phyloP scores from a whole-genome alignment of 2,797 vertebrate genomes.

The Tenualosa ilisha region DNA sequence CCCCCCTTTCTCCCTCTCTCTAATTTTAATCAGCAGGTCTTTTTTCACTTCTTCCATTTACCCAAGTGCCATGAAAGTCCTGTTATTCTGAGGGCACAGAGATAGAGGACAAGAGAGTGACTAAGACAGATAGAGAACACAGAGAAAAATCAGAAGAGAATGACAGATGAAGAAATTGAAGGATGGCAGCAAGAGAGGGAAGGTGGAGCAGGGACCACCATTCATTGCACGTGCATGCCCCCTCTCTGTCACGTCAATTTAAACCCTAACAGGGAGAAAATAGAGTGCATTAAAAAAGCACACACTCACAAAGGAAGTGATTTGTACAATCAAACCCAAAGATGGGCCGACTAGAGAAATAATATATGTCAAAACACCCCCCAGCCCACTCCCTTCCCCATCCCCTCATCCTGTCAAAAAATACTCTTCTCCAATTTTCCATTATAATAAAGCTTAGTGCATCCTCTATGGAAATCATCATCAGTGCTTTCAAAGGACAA shows the following conservation, averaged over 20 bases:
- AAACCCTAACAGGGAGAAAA: slow-evolving; percentile 6
- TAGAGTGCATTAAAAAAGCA: not conserved
- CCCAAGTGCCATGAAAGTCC: slow-evolving; percentile 52
- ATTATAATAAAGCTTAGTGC: not conserved
- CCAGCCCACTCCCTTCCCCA: not conserved
- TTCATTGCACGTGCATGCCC: not conserved
- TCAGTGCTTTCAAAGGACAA: slow-evolving; percentile 1
- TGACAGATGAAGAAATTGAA: slow-evolving; percentile 1
- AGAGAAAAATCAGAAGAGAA: not conserved
- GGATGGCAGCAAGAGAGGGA: not conserved
- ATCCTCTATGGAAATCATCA: not conserved
- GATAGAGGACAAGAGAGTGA: not conserved
- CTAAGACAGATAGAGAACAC: slow-evolving; percentile 18
- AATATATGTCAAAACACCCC: not conserved
- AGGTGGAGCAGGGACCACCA: not conserved
- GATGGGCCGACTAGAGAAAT: not conserved
- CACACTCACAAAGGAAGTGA: not conserved
- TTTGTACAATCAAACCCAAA: not conserved
- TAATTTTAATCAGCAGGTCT: slow-evolving; percentile 46
- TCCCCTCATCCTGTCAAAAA: slow-evolving; percentile 19
- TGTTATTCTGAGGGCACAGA: slow-evolving; percentile 45
- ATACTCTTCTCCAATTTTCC: not conserved
- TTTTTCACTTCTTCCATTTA: slow-evolving; percentile 34
- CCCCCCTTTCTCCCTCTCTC: slow-evolving; percentile 12
- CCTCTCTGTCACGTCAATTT: slow-evolving; percentile 3